Evolutionary conservation across 2,797 vertebrate species (phyloP).

Genomic region (Sebastes matsubarae): DNA sequence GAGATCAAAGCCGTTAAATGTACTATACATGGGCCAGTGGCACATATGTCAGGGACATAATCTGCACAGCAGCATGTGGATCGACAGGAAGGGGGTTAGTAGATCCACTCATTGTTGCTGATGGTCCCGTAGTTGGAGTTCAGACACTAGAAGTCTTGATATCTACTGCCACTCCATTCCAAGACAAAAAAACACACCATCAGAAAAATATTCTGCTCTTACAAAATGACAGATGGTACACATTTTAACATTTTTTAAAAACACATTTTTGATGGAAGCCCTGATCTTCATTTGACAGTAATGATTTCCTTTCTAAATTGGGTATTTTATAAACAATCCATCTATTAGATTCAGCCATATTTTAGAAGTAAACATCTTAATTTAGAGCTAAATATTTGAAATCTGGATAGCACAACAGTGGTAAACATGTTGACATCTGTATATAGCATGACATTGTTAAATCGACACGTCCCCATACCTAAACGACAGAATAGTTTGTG

Average conservation of each 20-base stretch:
- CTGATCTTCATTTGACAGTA: not conserved
- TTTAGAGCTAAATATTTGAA: not conserved
- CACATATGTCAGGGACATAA: slow-evolving; percentile 76
- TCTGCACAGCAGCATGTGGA: slow-evolving; percentile 73
- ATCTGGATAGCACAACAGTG: not conserved
- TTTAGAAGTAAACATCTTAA: not conserved
- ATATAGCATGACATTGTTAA: not conserved
- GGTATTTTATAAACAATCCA: not conserved
- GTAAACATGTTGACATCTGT: not conserved
- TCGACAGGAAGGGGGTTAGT: slow-evolving; percentile 40
- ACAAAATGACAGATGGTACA: not conserved
- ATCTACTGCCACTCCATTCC: not conserved
- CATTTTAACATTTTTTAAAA: not conserved
- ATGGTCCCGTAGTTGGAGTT: not conserved
- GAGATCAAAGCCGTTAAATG: slow-evolving; percentile 79
- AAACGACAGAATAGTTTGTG: not conserved
- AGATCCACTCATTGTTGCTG: slow-evolving; percentile 25
- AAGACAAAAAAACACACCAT: not conserved
- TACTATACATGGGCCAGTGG: slow-evolving; percentile 68
- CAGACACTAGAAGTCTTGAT: not conserved
- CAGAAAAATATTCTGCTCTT: not conserved
- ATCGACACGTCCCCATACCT: not conserved
- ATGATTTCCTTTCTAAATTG: not conserved
- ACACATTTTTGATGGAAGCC: not conserved
- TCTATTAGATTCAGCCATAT: not conserved